Conservation (phyloP, 2,888 invertebrate species). For the Meloe dianella region DNA sequence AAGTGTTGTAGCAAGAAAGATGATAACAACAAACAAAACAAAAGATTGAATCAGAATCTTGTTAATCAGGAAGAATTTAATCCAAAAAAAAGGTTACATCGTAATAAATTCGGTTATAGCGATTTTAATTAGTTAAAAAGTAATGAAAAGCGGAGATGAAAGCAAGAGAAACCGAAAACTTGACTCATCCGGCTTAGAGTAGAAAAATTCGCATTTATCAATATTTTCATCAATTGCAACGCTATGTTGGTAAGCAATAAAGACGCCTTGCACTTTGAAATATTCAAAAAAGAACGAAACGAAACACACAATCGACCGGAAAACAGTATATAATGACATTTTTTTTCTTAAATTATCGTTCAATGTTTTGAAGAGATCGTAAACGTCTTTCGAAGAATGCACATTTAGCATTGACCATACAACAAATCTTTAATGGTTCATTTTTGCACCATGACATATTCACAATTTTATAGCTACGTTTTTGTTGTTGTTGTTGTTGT, state of each 20-base stretch:
- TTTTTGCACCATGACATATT: constrained; percentile 5
- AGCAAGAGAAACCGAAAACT: too few species aligned
- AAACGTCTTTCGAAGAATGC: neutral
- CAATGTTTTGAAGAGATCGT: constrained; percentile 5
- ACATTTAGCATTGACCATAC: neutral
- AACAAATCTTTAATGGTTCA: constrained; percentile 11
- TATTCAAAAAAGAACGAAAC: neutral
- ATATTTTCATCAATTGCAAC: too few species aligned
- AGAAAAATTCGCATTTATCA: too few species aligned
- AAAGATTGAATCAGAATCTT: too few species aligned
- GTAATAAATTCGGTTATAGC: too few species aligned
- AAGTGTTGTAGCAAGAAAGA: neutral
- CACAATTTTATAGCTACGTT: neutral
- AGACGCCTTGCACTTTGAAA: too few species aligned
- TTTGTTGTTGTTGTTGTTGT: neutral
- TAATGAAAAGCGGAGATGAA: too few species aligned
- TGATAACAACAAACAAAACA: neutral
- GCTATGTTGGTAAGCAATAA: too few species aligned
- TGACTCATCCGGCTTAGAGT: too few species aligned
- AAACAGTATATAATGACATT: neutral
- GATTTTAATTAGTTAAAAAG: too few species aligned
- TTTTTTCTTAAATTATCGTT: neutral
- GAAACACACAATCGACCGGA: neutral
- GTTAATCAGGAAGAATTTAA: too few species aligned
- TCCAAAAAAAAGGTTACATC: too few species aligned